phyloP scores from a whole-genome alignment of 1,140 invertebrate species.

The Hetaerina americana region DNA sequence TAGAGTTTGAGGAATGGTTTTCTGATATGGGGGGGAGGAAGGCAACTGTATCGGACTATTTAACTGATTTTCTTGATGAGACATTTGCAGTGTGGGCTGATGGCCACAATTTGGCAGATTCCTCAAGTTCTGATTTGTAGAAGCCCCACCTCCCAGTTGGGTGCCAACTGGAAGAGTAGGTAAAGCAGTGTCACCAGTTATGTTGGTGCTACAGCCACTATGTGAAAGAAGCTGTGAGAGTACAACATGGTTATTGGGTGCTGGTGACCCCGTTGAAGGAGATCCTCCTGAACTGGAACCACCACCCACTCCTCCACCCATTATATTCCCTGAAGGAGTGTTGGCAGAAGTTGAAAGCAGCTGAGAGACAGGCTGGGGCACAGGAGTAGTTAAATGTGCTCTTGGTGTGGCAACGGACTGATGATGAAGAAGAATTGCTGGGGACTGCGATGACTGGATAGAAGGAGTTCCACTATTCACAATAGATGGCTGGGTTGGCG shows the following conservation, averaged over 20 bases:
- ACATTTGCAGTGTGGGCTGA: background rate
- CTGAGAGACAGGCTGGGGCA: background rate
- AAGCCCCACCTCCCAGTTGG: background rate
- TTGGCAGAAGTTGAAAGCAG: background rate
- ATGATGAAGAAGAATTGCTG: background rate
- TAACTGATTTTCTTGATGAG: background rate
- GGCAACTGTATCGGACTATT: background rate
- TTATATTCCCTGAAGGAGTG: background rate
- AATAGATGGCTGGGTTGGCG: background rate
- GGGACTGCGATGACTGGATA: background rate
- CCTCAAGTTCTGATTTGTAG: background rate
- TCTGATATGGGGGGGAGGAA: background rate
- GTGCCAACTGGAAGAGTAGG: background rate
- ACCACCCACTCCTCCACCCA: background rate
- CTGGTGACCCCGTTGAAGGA: background rate
- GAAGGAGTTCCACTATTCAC: background rate
- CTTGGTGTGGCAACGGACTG: background rate
- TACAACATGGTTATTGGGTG: background rate
- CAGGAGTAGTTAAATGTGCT: background rate
- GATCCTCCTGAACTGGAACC: background rate
- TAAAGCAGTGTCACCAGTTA: background rate
- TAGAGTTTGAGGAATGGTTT: background rate
- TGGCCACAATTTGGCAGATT: background rate
- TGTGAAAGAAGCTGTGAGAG: background rate
- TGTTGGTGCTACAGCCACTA: background rate